Evolutionary conservation across 2,797 vertebrate genomes (phyloP).

Genomic region (Fistularia tabacaria): DNA sequence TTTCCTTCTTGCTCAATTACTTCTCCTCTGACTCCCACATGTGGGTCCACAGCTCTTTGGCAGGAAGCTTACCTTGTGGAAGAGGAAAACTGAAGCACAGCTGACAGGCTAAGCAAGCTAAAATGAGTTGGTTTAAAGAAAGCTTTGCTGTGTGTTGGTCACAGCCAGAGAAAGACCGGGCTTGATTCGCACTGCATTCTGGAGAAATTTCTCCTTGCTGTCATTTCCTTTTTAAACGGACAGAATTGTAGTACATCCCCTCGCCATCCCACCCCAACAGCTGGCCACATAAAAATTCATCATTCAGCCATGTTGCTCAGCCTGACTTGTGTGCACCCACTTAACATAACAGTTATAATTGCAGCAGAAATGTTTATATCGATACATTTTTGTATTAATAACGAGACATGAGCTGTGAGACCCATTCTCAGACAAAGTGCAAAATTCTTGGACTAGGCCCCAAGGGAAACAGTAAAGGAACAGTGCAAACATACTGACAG

Average conservation of each 20-base stretch:
- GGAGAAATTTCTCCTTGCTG: slow-evolving; percentile 22
- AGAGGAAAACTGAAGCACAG: slow-evolving; percentile 41
- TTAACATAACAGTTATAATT: slow-evolving; percentile 38
- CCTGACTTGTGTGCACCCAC: slow-evolving; percentile 1
- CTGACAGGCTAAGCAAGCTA: slow-evolving; percentile 20
- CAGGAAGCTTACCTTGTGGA: slow-evolving; percentile 57
- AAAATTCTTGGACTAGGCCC: slow-evolving; percentile 29
- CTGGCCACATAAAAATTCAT: slow-evolving; percentile 41
- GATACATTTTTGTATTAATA: slow-evolving; percentile 43
- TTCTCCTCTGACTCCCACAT: slow-evolving; percentile 69
- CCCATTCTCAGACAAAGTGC: slow-evolving; percentile 21
- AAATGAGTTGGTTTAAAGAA: slow-evolving; percentile 29
- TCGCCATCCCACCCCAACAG: slow-evolving; percentile 22
- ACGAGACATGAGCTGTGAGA: slow-evolving; percentile 23
- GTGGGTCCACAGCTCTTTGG: slow-evolving; percentile 57
- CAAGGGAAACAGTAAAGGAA: slow-evolving; percentile 30
- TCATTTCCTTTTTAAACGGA: slow-evolving; percentile 11
- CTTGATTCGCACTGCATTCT: neutral
- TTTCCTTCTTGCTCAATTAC: slow-evolving; percentile 64
- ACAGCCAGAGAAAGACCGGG: neutral
- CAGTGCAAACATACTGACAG: slow-evolving; percentile 29
- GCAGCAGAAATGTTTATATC: slow-evolving; percentile 33
- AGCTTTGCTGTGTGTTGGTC: slow-evolving; percentile 15
- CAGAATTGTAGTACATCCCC: slow-evolving; percentile 23
- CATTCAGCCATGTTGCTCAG: slow-evolving; percentile 27